phyloP scores from a whole-genome alignment of 2,888 invertebrate genomes.

The Hololepta plana region DNA sequence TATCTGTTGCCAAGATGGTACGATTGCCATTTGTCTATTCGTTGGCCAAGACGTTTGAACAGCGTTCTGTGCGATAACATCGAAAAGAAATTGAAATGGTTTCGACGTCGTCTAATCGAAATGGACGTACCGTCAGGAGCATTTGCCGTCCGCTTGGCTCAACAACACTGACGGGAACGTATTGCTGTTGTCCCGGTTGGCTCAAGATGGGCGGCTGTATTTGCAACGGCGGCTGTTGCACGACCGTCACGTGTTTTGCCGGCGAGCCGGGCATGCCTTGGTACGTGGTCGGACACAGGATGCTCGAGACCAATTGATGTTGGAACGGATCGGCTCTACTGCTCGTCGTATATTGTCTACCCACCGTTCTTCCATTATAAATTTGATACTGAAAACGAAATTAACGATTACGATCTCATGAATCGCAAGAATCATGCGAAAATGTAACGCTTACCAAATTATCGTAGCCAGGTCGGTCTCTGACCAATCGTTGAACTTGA shows the following conservation, averaged over 20 bases:
- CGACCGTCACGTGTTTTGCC: slow-evolving; percentile 49
- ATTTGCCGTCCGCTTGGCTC: slow-evolving; percentile 69
- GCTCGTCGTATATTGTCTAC: slow-evolving; percentile 45
- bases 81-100: slow-evolving; percentile 5
- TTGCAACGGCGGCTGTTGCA: slow-evolving; percentile 51
- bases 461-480: slow-evolving; percentile 61
- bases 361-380: slow-evolving; percentile 53
- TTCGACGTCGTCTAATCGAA: background rate
- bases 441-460: slow-evolving; percentile 37
- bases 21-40: slow-evolving; percentile 62
- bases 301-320: slow-evolving; percentile 60
- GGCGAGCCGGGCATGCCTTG: slow-evolving; percentile 48
- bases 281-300: slow-evolving; percentile 78
- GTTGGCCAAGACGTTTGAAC: slow-evolving; percentile 44
- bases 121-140: slow-evolving; percentile 43
- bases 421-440: slow-evolving; percentile 4
- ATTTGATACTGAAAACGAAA: slow-evolving; percentile 50
- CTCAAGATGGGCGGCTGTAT: slow-evolving; percentile 66
- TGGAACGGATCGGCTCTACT: slow-evolving; percentile 60
- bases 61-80: slow-evolving; percentile 39
- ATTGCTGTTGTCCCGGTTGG: slow-evolving; percentile 73
- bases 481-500: slow-evolving; percentile 50
- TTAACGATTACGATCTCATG: slow-evolving; percentile 1
- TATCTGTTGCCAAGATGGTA: slow-evolving; percentile 71
- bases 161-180: slow-evolving; percentile 85